Conservation (phyloP, 2,797 vertebrate genomes). For the Thunnus albacares region DNA sequence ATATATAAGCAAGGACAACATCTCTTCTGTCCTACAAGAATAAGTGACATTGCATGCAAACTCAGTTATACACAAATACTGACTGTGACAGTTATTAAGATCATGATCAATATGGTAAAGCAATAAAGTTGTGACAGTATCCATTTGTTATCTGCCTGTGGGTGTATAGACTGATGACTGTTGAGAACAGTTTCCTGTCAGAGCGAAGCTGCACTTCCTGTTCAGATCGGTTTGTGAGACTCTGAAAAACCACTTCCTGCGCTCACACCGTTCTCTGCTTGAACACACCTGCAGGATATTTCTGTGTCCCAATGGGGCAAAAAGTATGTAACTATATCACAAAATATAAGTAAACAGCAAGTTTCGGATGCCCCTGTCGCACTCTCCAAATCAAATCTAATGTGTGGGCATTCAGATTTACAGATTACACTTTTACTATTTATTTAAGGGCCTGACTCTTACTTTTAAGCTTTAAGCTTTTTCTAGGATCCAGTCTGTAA, state of each 20-base stretch:
- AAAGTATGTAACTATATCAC: not conserved
- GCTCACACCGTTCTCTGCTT: constrained; percentile 44
- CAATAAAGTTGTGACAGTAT: not conserved
- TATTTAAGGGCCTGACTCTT: not conserved
- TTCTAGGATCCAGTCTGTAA: not conserved
- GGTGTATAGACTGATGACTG: constrained; percentile 70
- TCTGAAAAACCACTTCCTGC: constrained; percentile 85
- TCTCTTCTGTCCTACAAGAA: not conserved
- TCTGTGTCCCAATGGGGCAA: not conserved
- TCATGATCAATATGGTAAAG: not conserved
- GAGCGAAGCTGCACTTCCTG: constrained; percentile 73
- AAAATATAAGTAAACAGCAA: not conserved
- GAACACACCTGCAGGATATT: constrained; percentile 67
- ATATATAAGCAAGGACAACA: not conserved
- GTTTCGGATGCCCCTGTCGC: not conserved
- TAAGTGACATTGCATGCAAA: not conserved
- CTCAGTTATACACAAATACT: not conserved
- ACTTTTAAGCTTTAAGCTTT: no score
- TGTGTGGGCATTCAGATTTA: not conserved
- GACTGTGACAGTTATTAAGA: not conserved
- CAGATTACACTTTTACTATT: not conserved
- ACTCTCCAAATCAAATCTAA: not conserved
- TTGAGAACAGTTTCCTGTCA: constrained; percentile 81
- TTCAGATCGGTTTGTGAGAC: constrained; percentile 42
- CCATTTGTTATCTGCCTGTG: constrained; percentile 34